These are phyloP conservation scores for Homarus americanus DNA, from an alignment of 1,140 invertebrate species.

Conservation along the genomic window DNA sequence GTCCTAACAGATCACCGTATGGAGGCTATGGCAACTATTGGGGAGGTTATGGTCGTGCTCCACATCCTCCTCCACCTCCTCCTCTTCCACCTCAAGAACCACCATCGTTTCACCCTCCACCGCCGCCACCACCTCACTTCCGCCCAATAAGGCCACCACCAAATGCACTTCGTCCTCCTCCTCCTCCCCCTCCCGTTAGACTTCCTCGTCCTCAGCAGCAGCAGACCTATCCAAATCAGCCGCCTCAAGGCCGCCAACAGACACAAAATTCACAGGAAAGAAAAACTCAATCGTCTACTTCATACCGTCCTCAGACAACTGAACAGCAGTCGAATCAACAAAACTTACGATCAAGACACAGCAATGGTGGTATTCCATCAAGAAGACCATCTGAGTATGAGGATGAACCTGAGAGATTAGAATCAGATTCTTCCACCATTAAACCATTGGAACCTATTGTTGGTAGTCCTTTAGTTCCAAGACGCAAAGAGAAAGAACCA, in stretches of 20 bases:
- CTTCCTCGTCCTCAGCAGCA: constrained; percentile 34
- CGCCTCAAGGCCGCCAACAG: neutral
- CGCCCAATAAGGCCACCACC: constrained; percentile 21
- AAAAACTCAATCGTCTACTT: neutral
- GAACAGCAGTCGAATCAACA: constrained; percentile 1
- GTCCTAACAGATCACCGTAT: constrained; percentile 45
- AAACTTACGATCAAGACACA: constrained; percentile 13
- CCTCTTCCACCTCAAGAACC: constrained; percentile 1
- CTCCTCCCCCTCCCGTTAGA: constrained; percentile 38
- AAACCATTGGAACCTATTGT: neutral
- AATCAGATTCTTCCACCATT: neutral
- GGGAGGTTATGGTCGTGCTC: constrained; percentile 47
- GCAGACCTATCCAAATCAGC: neutral
- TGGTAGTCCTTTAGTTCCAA: constrained; percentile 44
- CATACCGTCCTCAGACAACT: constrained; percentile 19
- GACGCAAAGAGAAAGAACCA: constrained; percentile 29
- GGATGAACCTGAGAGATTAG: neutral
- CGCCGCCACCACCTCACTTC: neutral
- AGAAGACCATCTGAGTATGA: constrained; percentile 27
- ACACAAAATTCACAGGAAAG: constrained; percentile 22
- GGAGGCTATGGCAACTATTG: constrained; percentile 39
- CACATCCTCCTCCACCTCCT: constrained; percentile 17
- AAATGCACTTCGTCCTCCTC: constrained; percentile 31
- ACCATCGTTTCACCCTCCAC: neutral
- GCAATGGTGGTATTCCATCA: constrained; percentile 1